Evolutionary conservation across 2,888 invertebrate species (phyloP).

Genomic region (Hartigia nigra): DNA sequence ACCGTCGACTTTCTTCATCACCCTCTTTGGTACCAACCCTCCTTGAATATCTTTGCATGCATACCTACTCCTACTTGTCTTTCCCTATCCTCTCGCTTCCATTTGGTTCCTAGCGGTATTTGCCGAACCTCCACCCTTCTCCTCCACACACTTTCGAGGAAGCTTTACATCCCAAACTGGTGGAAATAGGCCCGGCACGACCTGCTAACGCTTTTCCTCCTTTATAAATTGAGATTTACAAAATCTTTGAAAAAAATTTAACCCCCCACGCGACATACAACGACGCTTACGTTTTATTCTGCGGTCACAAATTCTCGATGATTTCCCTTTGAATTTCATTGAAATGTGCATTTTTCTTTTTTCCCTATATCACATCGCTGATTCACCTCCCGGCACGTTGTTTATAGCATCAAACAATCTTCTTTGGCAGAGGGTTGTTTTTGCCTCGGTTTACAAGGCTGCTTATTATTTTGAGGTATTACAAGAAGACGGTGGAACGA

Average conservation of each 20-base stretch:
- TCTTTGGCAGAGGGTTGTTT: not conserved
- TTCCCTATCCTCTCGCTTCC: not conserved
- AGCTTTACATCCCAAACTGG: not conserved
- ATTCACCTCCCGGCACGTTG: not conserved
- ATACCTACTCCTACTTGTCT: not conserved
- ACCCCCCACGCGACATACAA: not conserved
- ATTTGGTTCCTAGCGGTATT: not conserved
- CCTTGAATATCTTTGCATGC: slow-evolving; percentile 1
- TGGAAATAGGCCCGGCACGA: not conserved
- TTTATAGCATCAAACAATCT: not conserved
- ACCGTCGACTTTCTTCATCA: not conserved
- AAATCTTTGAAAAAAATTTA: not conserved
- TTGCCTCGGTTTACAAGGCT: not conserved
- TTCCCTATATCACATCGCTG: not conserved
- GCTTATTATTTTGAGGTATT: not conserved
- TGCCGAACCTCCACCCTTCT: not conserved
- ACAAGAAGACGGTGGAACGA: not conserved
- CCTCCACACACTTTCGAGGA: not conserved
- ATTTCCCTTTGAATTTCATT: slow-evolving; percentile 15
- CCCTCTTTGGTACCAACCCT: not conserved
- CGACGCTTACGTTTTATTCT: not conserved
- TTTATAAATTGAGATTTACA: not conserved
- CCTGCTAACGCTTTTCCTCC: not conserved
- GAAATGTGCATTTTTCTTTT: slow-evolving; percentile 13
- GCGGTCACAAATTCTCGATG: slow-evolving; percentile 12